Evolutionary conservation across 2,888 invertebrate species (phyloP), one percentile per base, ranked within the genome.

Genomic region (Linyphia triangularis): DNA sequence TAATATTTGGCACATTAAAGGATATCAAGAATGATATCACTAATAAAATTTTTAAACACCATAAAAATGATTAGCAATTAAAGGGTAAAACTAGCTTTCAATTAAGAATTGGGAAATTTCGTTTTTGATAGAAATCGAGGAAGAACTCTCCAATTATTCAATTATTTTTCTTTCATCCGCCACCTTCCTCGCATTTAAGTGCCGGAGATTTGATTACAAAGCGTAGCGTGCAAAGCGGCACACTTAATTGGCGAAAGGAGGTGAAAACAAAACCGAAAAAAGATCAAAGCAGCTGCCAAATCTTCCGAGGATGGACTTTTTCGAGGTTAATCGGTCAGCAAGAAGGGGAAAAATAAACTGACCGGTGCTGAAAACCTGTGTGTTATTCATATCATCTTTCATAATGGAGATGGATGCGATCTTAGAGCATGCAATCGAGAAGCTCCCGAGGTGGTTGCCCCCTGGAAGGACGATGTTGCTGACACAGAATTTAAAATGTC

Each of bases 301-400:
- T 51, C 13, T n/a, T n/a, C n/a, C n/a, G 40, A 37, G 61, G 63
- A 72, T 9, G 59, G 72, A 61, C 70, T 63, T 57, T 86, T 86
- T 86, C 79, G 63, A 86, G 86, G 86, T 86, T 81, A 86, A 86
- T 86, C 72, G 86, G 86, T 24, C 86, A 79, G 30, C 51, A 19
- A 61, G 70, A 59, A 24, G n/a, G n/a, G n/a, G 19, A 43, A 65
- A 63, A 51, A 51, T n/a, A 13, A 51, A 67, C n/a, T 79, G 51
- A 79, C 63, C 67, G 28, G 43, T 30, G 22, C 28, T 37, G 37
- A 59, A 51, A 51, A n/a, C 16, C n/a, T 51, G 51, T 51, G 5
- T 33, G 16, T 59, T 79, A 57, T 79, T 43, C 67, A 19, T 67
- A 65, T 40, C 63, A 13, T 37, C 26, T 59, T 43, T 10, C 37